Base-by-base conservation (phyloP, 2,797 vertebrate species). In the Apogon talboti region DNA sequence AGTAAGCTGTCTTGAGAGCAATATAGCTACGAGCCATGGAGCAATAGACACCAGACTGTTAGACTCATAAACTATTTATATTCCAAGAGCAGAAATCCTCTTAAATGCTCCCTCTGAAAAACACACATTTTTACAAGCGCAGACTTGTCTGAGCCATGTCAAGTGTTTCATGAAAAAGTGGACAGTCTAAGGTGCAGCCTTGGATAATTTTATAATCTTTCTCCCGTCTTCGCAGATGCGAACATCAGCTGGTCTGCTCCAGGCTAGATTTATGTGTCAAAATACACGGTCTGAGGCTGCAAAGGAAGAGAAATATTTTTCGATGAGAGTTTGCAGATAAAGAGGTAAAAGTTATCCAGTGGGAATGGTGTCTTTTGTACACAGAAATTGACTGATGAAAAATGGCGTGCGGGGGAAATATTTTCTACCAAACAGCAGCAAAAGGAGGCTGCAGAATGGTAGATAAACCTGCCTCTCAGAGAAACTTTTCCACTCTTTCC, bases 61-160 rank as follows among this genome's bases (percentile, higher is more conserved):
- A 44, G 14, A 52, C 46, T 72, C 44, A 74, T 67, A 42, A 74
- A 67, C 50, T 48, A 74, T 77, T 79, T 67, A 83, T 71, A 66
- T 53, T 47, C 61, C 9, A 38, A 55, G 66, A 56, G 49, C 35
- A 66, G 28, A 74, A 52, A 54, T 63, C 18, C 52, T 58, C 40
- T 48, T 49, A 42, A 74, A 46, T 16, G 3, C 12, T 37, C 24
- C 35, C 33, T 73, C 46, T 51, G 50, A 53, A 58, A 49, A 38
- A 72, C 24, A 35, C 45, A 28, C 28, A 16, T 53, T 66, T 73
- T 68, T 37, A 64, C 16, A 58, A 59, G 48, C 44, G 33, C 9
- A 21, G 21, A 6, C 55, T 52, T 55, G 64, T 71, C 54, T 62
- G 42, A 67, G 30, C 8, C 18, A 24, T 21, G 63, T 79, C 15